Evolutionary conservation across 2,113 vertebrate species (phyloP).

Genomic region (Lates calcarifer): DNA sequence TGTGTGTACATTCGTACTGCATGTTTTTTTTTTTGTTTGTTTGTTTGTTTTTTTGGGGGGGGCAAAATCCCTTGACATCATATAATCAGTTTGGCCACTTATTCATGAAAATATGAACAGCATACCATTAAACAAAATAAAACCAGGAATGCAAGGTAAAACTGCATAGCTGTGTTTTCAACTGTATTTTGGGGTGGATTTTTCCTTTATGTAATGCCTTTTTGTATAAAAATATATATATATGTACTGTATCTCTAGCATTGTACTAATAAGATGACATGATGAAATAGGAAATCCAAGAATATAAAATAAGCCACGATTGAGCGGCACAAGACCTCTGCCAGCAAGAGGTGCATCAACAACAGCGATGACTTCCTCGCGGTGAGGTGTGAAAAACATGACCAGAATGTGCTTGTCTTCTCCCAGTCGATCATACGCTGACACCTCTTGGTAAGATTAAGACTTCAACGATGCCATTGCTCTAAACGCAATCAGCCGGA

Average conservation of each 20-base stretch:
- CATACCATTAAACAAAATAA: slow-evolving; percentile 24
- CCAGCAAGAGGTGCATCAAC: slow-evolving; percentile 26
- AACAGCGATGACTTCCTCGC: slow-evolving; percentile 11
- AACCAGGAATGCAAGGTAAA: slow-evolving; percentile 51
- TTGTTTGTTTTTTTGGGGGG: background rate
- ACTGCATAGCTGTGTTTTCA: slow-evolving; percentile 57
- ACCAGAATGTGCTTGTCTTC: slow-evolving; percentile 46
- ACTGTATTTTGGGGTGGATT: slow-evolving; percentile 20
- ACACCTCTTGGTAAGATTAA: slow-evolving; percentile 54
- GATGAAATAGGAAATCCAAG: slow-evolving; percentile 39
- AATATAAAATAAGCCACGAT: slow-evolving; percentile 45
- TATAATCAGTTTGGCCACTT: slow-evolving; percentile 18
- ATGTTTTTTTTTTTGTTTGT: background rate
- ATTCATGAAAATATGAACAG: slow-evolving; percentile 13
- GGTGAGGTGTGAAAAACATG: slow-evolving; percentile 17
- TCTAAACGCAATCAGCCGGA: slow-evolving; percentile 26
- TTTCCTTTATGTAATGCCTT: slow-evolving; percentile 19
- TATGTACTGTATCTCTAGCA: slow-evolving; percentile 44
- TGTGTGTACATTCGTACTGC: background rate
- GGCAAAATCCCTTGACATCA: slow-evolving; percentile 29
- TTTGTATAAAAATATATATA: slow-evolving; percentile 66
- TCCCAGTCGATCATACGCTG: background rate
- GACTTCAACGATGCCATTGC: slow-evolving; percentile 52
- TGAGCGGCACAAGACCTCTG: slow-evolving; percentile 31
- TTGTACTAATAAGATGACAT: slow-evolving; percentile 35